Conservation (phyloP, 2,113 vertebrate genomes). For the Oncorhynchus clarkii region DNA sequence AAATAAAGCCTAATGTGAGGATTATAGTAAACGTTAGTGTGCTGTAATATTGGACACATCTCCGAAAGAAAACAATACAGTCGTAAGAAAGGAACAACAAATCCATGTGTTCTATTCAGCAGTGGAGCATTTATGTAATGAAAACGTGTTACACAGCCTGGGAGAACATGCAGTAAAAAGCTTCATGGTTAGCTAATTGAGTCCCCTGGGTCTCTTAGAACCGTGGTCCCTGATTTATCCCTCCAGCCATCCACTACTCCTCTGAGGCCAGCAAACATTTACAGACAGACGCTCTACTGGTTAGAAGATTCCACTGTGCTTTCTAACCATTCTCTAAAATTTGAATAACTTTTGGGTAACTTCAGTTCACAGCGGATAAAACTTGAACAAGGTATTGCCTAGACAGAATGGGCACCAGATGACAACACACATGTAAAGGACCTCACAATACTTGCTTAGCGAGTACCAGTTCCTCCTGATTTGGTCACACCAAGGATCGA, state of each 20-base stretch:
- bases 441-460: too few species aligned
- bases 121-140: conserved; percentile 21
- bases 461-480: too few species aligned
- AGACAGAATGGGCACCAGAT: too few species aligned
- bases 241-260: conserved; percentile 15
- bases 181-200: conserved; percentile 21
- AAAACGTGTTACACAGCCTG: conserved; percentile 40
- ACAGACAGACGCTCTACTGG: conserved; percentile 38
- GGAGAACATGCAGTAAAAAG: conserved; percentile 43
- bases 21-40: background rate
- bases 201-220: conserved; percentile 62
- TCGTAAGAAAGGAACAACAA: conserved; percentile 4
- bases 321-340: conserved; percentile 46
- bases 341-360: conserved; percentile 30
- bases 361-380: too few species aligned
- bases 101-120: conserved; percentile 4
- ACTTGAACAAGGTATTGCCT: too few species aligned
- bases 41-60: background rate
- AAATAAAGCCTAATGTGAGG: conserved; percentile 21
- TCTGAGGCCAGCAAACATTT: conserved; percentile 55
- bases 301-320: conserved; percentile 29
- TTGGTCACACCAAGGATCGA: too few species aligned
- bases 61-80: background rate
- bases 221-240: conserved; percentile 27
- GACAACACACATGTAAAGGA: too few species aligned